Evolutionary conservation across 2,797 vertebrate genomes (phyloP).

Genomic region (Vespertilio murinus): DNA sequence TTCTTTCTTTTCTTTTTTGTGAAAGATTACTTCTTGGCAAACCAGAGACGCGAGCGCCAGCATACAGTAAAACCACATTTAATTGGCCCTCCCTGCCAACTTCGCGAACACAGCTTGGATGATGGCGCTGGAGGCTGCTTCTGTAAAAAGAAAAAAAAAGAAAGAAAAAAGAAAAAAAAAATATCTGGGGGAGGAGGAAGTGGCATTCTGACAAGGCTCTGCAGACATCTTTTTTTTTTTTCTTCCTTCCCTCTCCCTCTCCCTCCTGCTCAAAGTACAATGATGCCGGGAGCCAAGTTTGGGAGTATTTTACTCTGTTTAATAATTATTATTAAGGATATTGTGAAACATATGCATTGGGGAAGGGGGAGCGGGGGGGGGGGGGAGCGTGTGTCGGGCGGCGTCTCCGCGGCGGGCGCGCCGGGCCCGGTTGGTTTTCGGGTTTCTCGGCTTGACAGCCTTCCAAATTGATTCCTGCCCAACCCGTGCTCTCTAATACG

Average conservation of each 20-base stretch:
- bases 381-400: no score
- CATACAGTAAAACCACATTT: constrained; percentile 91
- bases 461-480: constrained; percentile 77
- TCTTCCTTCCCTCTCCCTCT: no score
- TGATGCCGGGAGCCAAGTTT: constrained; percentile 86
- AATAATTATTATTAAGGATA: constrained; percentile 88
- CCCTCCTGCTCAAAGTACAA: constrained; percentile 82
- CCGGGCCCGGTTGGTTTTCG: constrained; percentile 70
- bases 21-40: constrained; percentile 89
- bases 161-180: no score
- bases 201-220: constrained; percentile 88
- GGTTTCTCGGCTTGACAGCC: constrained; percentile 71
- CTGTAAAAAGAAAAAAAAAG: constrained; percentile 79
- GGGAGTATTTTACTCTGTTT: constrained; percentile 89
- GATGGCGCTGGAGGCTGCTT: constrained; percentile 89
- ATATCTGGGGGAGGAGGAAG: constrained; percentile 88
- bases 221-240: constrained; percentile 78
- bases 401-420: constrained; percentile 77
- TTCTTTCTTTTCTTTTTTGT: constrained; percentile 78
- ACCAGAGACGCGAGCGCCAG: constrained; percentile 89
- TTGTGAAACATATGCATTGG: constrained; percentile 88
- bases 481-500: constrained; percentile 72
- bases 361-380: constrained; percentile 81
- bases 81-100: constrained; percentile 90
- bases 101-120: constrained; percentile 90